Evolutionary conservation across 2,888 invertebrate species (phyloP), one percentile per base, ranked within the genome.

Genomic region (Melanotus villosus): DNA sequence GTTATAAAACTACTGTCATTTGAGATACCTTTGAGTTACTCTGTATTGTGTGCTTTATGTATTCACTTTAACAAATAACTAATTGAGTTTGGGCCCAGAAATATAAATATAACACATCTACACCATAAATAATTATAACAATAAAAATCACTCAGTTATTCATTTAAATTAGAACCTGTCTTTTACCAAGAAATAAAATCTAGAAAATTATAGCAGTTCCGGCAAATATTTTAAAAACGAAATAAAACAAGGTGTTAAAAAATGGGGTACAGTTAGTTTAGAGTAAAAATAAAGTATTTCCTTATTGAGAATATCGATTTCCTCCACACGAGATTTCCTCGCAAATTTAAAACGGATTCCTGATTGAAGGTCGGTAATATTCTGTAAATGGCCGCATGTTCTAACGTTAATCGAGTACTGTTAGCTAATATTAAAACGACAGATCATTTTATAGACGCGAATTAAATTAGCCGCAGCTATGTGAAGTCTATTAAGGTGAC

Each of bases 391-490:
- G 23, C 16, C 38, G 26, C 41, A 38, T 57, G 38, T 12, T 26
- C 50, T 50, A 62, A 36, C 56, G 43, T 47, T 56, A 56, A 50
- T 43, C 60, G 59, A 63, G 65, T 70, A 65, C 70, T 68, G 70
- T 72, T 72, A 72, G 65, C 60, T 57, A 36, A 65, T 68, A 70
- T 70, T 67, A 54, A 68, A 73, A 73, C 69, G 71, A 73, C 72
- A 72, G 72, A 47, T 66, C 60, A 58, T 74, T 74, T 74, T 74
- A 74, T 74, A 69, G 73, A 64, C 68, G 68, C 58, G 70, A 74
- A 73, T 74, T 74, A 74, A 74, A 74, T 74, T 74, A 74, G 74
- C 74, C 67, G 66, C 73, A 71, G 74, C 72, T 74, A 72, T 71
- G 69, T 64, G 74, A 56, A 71, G 74, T 69, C 73, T 67, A 71